phyloP scores from a whole-genome alignment of 2,888 invertebrate species.

The Diadegma fenestrale region DNA sequence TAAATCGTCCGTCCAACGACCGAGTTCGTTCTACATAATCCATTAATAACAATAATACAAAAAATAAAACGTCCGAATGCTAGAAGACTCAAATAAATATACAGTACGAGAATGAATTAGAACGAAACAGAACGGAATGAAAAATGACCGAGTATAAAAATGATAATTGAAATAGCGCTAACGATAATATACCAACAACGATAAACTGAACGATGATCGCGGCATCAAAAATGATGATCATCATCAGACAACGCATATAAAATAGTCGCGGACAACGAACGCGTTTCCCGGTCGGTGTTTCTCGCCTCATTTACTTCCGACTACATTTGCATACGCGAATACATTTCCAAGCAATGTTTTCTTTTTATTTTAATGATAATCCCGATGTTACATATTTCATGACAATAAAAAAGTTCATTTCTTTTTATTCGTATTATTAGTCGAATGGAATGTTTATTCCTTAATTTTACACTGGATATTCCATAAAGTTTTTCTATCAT shows the following conservation, averaged over 20 bases:
- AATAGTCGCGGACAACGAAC: constrained; percentile 31
- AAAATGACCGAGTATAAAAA: background rate
- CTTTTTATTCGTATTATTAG: background rate
- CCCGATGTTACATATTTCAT: background rate
- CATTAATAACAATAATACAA: constrained; percentile 2
- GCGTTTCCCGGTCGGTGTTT: constrained; percentile 30
- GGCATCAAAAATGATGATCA: constrained; percentile 38
- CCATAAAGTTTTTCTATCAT: too few relatives aligned
- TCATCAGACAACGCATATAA: constrained; percentile 29
- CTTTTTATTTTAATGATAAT: background rate
- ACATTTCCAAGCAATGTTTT: constrained; percentile 4
- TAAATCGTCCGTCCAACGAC: constrained; percentile 51
- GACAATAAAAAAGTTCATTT: background rate
- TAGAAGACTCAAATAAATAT: too few relatives aligned
- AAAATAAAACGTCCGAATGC: background rate
- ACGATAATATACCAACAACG: background rate
- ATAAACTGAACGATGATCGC: constrained; percentile 11
- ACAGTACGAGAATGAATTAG: background rate
- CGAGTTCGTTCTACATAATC: constrained; percentile 33
- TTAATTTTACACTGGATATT: background rate
- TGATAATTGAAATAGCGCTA: constrained; percentile 22
- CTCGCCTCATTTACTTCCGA: constrained; percentile 50
- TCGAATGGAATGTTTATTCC: background rate
- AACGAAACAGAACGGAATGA: background rate
- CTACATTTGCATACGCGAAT: constrained; percentile 36